These are phyloP conservation scores for Apis dorsata DNA, from an alignment of 1,140 invertebrate species.

Conservation along the genomic window DNA sequence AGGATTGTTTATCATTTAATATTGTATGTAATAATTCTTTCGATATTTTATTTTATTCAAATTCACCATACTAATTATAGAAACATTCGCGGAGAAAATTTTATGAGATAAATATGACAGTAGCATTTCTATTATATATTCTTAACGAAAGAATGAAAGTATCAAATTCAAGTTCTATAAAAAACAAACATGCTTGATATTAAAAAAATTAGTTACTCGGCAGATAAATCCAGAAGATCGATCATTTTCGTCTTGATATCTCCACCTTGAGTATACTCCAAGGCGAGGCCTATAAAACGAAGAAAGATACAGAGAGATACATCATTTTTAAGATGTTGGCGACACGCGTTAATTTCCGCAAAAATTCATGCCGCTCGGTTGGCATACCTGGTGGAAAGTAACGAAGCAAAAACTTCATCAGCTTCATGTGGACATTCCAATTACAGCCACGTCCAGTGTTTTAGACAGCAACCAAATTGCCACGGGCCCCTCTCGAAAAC, in stretches of 20 bases:
- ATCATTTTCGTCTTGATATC: conserved; percentile 83
- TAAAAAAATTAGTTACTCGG: conserved; percentile 78
- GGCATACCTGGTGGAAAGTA: conserved; percentile 84
- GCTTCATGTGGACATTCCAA: conserved; percentile 80
- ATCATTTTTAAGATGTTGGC: neutral
- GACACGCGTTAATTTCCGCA: conserved; percentile 7
- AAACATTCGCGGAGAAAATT: too few relatives aligned
- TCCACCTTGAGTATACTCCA: conserved; percentile 82
- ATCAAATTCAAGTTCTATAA: neutral
- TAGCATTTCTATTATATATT: too few relatives aligned
- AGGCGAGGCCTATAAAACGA: conserved; percentile 78
- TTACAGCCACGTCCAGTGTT: conserved; percentile 50
- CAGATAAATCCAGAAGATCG: conserved; percentile 82
- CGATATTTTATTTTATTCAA: too few relatives aligned
- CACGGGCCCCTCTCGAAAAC: neutral
- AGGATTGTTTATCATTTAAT: too few relatives aligned
- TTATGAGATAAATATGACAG: too few relatives aligned
- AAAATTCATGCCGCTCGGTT: neutral
- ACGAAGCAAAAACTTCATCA: conserved; percentile 84
- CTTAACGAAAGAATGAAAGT: too few relatives aligned
- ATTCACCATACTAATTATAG: too few relatives aligned
- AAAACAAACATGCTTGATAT: conserved; percentile 14
- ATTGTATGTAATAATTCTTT: too few relatives aligned
- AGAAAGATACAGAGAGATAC: too few relatives aligned
- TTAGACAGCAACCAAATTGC: conserved; percentile 16